Conservation (phyloP, 2,888 invertebrate genomes). For the Acronicta alni region DNA sequence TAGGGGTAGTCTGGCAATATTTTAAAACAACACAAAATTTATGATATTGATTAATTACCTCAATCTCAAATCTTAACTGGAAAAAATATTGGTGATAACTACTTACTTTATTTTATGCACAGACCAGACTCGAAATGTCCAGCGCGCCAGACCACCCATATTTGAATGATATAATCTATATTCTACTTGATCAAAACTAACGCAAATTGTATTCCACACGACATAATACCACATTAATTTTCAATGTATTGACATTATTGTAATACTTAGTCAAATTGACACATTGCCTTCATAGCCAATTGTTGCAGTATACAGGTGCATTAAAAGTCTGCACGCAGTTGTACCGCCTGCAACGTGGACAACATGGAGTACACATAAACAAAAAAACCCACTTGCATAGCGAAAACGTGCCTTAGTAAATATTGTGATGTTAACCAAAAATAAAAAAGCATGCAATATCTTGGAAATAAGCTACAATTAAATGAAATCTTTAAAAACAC, state of each 20-base stretch:
- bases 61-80: too few relatives aligned
- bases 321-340: too few relatives aligned
- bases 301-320: too few relatives aligned
- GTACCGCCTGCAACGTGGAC: background rate
- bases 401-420: slow-evolving; percentile 6
- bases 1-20: too few relatives aligned
- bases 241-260: slow-evolving; percentile 6
- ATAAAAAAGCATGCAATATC: slow-evolving; percentile 29
- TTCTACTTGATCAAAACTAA: slow-evolving; percentile 8
- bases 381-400: slow-evolving; percentile 12
- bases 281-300: too few relatives aligned
- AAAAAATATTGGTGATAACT: too few relatives aligned
- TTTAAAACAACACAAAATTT: too few relatives aligned
- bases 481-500: background rate
- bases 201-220: slow-evolving; percentile 14
- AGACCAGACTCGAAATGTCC: too few relatives aligned
- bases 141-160: too few relatives aligned
- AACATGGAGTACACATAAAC: background rate
- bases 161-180: too few relatives aligned
- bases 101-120: too few relatives aligned
- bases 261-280: slow-evolving; percentile 3
- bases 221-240: slow-evolving; percentile 7
- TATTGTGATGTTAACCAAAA: slow-evolving; percentile 29
- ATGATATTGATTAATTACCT: too few relatives aligned
- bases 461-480: slow-evolving; percentile 10